A percentile compares a stretch with the other conserved stretches of the same genome.
Evolutionary conservation across 2,888 invertebrate genomes (phyloP).

Genomic region (Zonitis immaculata): DNA sequence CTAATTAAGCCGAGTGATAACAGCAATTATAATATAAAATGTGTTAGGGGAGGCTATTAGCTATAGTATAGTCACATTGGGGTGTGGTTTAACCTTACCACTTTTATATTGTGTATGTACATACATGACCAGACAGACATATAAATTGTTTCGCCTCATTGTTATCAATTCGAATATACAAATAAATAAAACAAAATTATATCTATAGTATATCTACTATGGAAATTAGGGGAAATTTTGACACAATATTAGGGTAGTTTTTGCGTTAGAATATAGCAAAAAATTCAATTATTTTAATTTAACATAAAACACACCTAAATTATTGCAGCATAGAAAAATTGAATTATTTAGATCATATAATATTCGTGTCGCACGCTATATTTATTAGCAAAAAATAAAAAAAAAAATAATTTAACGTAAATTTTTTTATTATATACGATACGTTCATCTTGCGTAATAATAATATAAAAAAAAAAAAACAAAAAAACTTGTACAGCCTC

Average conservation of each 20-base stretch:
- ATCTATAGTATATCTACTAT: too few species aligned
- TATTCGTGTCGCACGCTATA: conserved; percentile 17
- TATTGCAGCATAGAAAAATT: background rate
- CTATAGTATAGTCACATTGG: conserved; percentile 26
- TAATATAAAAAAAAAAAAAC: conserved; percentile 2
- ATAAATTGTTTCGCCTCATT: background rate
- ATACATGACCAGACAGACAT: background rate
- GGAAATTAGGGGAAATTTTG: background rate
- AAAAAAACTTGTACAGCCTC: background rate
- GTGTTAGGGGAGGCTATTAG: conserved; percentile 36
- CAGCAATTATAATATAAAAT: conserved; percentile 43
- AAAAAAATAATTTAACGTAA: background rate
- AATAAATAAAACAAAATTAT: background rate
- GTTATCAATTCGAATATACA: background rate
- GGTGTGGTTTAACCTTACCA: conserved; percentile 23
- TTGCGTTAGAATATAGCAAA: background rate
- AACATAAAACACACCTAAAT: background rate
- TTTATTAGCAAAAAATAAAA: background rate
- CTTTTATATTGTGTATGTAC: background rate
- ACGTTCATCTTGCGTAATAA: conserved; percentile 9
- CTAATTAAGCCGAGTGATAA: conserved; percentile 42
- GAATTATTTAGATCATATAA: background rate
- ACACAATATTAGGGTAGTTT: conserved; percentile 2
- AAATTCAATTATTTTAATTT: background rate
- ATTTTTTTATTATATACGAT: conserved; percentile 9